Evolutionary conservation across 2,888 invertebrate genomes (phyloP).

Genomic region (Stictocephala bisonia): DNA sequence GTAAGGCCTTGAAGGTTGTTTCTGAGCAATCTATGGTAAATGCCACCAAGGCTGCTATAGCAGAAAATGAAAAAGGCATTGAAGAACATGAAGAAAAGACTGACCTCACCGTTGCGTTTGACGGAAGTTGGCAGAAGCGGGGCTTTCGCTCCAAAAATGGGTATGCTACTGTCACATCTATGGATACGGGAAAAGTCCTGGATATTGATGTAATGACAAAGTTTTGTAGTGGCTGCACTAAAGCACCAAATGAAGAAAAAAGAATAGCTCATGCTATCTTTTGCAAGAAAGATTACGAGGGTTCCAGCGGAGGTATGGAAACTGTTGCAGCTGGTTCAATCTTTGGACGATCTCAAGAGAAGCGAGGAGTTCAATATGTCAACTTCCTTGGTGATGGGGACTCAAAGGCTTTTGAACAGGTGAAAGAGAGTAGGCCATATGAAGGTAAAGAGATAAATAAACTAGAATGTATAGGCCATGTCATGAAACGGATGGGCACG

Average conservation of each 20-base stretch:
- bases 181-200: background rate
- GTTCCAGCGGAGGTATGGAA: slow-evolving; percentile 53
- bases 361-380: slow-evolving; percentile 38
- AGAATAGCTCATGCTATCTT: background rate
- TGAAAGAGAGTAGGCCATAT: slow-evolving; percentile 42
- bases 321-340: slow-evolving; percentile 48
- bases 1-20: too few relatives aligned
- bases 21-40: too few relatives aligned
- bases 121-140: slow-evolving; percentile 13
- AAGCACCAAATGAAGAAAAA: background rate
- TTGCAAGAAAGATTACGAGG: slow-evolving; percentile 49
- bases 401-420: slow-evolving; percentile 16
- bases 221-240: slow-evolving; percentile 12
- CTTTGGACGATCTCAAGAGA: slow-evolving; percentile 43
- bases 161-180: background rate
- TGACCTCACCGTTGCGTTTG: slow-evolving; percentile 9
- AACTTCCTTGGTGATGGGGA: slow-evolving; percentile 39
- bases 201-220: slow-evolving; percentile 9
- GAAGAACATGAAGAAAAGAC: slow-evolving; percentile 1
- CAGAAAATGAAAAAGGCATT: background rate
- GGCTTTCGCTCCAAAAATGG: slow-evolving; percentile 7
- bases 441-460: slow-evolving; percentile 24
- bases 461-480: slow-evolving; percentile 2
- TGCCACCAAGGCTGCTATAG: too few relatives aligned
- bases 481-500: slow-evolving; percentile 46